Percentiles rank a stretch among this genome's conserved stretches.
phyloP scores from a whole-genome alignment of 2,797 vertebrate genomes.

The Betta splendens region DNA sequence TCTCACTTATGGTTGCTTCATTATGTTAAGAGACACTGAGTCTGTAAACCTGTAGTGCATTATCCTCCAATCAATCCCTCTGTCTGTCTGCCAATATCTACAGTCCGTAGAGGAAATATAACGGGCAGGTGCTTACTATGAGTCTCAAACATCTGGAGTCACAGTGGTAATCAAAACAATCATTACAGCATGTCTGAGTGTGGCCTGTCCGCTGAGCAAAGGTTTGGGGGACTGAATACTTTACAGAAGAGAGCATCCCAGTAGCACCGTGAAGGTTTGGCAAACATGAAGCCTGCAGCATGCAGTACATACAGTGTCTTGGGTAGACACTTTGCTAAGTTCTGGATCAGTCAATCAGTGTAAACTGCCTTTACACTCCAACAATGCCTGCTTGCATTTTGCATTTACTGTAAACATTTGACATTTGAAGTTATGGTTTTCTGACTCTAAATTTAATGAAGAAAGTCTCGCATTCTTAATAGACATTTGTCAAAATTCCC shows the following conservation, averaged over 20 bases:
- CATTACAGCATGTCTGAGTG: conserved; percentile 26
- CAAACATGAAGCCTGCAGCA: too few relatives aligned
- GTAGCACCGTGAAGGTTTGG: conserved; percentile 16
- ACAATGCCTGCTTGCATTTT: too few relatives aligned
- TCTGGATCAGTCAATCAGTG: too few relatives aligned
- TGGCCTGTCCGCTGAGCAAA: conserved; percentile 42
- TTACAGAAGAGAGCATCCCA: conserved; percentile 19
- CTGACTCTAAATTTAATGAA: too few relatives aligned
- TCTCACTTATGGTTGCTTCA: not conserved
- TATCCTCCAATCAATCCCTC: not conserved
- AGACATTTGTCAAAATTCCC: too few relatives aligned
- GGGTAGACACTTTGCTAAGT: too few relatives aligned
- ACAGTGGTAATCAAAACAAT: conserved; percentile 13
- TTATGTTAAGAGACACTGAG: not conserved
- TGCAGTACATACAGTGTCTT: too few relatives aligned
- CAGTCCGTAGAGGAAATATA: not conserved
- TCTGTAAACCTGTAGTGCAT: conserved; percentile 3
- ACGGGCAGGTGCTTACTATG: not conserved
- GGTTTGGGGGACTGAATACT: conserved; percentile 35
- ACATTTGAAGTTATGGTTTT: too few relatives aligned
- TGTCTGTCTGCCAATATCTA: not conserved
- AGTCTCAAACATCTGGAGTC: not conserved
- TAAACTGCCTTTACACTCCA: too few relatives aligned
- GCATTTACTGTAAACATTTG: too few relatives aligned
- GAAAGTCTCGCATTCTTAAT: too few relatives aligned